These are phyloP conservation scores for Diorhabda elongata DNA, from an alignment of 1,140 invertebrate genomes.

Conservation along the genomic window DNA sequence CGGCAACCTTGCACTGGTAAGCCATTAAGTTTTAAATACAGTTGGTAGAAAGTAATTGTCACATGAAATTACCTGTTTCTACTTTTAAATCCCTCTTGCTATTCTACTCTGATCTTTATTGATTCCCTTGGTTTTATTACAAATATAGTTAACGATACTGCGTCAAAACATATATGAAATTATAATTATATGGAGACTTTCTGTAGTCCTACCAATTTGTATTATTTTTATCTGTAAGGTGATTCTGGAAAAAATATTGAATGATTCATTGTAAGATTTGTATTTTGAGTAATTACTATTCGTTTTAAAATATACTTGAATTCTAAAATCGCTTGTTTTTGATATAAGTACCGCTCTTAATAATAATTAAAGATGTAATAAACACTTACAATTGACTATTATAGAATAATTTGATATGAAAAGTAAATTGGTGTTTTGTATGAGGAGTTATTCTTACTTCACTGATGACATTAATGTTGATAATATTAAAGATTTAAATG, in stretches of 20 bases:
- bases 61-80: too few relatives aligned
- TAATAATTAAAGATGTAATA: not conserved
- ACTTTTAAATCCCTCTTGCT: too few relatives aligned
- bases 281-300: not conserved
- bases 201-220: too few relatives aligned
- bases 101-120: too few relatives aligned
- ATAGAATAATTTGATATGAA: conserved; percentile 3
- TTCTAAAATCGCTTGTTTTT: conserved; percentile 2
- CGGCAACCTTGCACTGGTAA: too few relatives aligned
- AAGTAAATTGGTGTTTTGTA: conserved; percentile 2
- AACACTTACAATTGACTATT: not conserved
- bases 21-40: too few relatives aligned
- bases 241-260: not conserved
- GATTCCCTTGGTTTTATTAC: too few relatives aligned
- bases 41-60: too few relatives aligned
- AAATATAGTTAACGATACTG: too few relatives aligned
- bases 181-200: too few relatives aligned
- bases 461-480: not conserved
- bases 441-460: not conserved
- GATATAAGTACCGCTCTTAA: not conserved
- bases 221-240: too few relatives aligned
- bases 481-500: not conserved
- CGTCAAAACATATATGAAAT: too few relatives aligned
- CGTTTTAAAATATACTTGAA: not conserved
- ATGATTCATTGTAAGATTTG: not conserved